Conservation (phyloP, 1,140 invertebrate species). For the Brachionus angularis region DNA sequence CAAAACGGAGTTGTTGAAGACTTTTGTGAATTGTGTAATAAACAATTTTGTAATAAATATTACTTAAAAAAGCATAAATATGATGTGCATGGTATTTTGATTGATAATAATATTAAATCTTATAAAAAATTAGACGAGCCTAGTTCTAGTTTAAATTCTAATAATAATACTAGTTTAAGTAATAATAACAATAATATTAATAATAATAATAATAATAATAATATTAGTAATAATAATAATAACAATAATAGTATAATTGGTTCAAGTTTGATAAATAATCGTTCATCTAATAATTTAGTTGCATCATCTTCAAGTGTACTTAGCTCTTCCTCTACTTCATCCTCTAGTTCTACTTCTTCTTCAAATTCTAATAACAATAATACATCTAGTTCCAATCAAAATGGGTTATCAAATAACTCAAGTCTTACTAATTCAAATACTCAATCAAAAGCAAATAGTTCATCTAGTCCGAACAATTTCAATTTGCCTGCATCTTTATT, state of each 20-base stretch:
- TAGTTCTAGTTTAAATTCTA: neutral
- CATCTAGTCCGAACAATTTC: neutral
- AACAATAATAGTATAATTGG: neutral
- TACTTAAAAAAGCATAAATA: slow-evolving; percentile 42
- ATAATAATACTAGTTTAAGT: neutral
- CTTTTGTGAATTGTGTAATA: slow-evolving; percentile 44
- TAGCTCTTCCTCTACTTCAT: no score
- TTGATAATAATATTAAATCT: slow-evolving; percentile 38
- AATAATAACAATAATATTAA: neutral
- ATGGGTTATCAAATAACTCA: neutral
- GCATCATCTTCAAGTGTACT: no score
- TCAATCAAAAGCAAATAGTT: neutral
- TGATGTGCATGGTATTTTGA: slow-evolving; percentile 43
- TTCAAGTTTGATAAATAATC: no score
- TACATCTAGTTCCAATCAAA: neutral
- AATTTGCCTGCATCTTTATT: slow-evolving; percentile 29
- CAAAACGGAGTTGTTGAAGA: slow-evolving; percentile 14
- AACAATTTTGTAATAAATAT: slow-evolving; percentile 45
- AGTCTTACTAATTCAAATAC: neutral
- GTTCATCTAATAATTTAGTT: no score
- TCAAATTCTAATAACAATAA: neutral
- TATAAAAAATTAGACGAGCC: slow-evolving; percentile 35
- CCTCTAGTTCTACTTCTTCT: no score
- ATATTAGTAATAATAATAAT: neutral
- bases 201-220: neutral